Evolutionary conservation across 2,888 invertebrate genomes (phyloP).

Genomic region (Tenthredo livida): DNA sequence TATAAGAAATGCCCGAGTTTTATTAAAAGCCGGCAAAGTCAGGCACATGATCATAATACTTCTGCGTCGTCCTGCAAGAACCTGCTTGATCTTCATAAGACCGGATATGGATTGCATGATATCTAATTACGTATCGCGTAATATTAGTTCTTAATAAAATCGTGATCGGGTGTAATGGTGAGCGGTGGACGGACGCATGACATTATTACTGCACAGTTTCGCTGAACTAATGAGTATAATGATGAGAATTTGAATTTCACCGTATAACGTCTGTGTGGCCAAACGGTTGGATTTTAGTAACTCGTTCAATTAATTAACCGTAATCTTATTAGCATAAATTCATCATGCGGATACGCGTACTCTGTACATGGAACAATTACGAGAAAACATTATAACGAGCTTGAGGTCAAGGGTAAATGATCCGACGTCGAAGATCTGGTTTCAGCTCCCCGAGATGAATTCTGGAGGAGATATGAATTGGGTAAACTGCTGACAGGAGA

Average conservation of each 20-base stretch:
- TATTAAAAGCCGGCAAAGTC: background rate
- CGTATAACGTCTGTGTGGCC: background rate
- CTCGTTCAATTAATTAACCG: background rate
- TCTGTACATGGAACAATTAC: background rate
- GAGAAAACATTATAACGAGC: background rate
- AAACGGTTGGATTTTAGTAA: slow-evolving; percentile 7
- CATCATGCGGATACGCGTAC: background rate
- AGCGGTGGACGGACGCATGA: background rate
- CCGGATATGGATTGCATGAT: background rate
- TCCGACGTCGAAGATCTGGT: slow-evolving; percentile 1
- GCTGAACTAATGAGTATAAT: background rate
- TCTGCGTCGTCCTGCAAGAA: background rate
- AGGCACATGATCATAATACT: background rate
- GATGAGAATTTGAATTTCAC: slow-evolving; percentile 2
- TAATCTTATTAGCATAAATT: background rate
- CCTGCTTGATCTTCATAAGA: background rate
- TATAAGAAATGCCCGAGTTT: slow-evolving; percentile 36
- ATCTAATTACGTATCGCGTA: background rate
- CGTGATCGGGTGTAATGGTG: background rate
- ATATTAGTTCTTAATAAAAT: background rate
- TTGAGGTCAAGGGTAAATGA: background rate
- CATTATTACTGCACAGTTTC: background rate
- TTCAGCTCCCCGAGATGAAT: background rate
- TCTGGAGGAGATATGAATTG: background rate
- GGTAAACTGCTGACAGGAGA: background rate